These are phyloP conservation scores for Eriosoma lanigerum DNA, from an alignment of 1,140 invertebrate genomes.

Conservation along the genomic window DNA sequence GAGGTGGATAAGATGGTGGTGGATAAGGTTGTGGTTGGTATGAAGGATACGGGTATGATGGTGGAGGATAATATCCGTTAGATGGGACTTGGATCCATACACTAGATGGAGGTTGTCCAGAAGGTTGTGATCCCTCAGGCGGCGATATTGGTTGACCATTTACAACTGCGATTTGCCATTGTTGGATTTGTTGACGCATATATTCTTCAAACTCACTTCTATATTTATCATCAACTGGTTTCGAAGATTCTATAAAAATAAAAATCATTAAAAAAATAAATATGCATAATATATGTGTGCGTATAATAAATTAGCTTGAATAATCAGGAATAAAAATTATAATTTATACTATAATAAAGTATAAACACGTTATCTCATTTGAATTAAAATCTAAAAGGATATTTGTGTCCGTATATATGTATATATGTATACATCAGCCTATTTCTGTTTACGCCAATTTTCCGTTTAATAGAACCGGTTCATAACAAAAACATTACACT, in stretches of 20 bases:
- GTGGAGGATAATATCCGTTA: conserved; percentile 53
- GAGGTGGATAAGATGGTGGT: conserved; percentile 48
- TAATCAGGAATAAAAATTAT: background rate
- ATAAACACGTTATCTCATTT: conserved; percentile 14
- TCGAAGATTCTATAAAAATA: conserved; percentile 28
- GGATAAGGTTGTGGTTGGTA: conserved; percentile 49
- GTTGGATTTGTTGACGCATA: conserved; percentile 55
- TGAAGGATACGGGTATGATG: conserved; percentile 51
- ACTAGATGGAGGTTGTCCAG: conserved; percentile 57
- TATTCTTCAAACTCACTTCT: conserved; percentile 45
- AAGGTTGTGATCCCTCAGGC: conserved; percentile 49
- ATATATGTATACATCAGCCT: background rate
- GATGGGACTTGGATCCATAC: conserved; percentile 57
- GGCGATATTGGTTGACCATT: conserved; percentile 51
- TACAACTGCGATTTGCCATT: conserved; percentile 56
- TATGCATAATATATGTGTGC: background rate
- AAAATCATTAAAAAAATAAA: background rate
- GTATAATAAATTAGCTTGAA: background rate
- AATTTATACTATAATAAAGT: background rate
- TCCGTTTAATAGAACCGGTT: background rate
- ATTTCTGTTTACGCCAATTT: conserved; percentile 22
- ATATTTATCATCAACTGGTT: conserved; percentile 23
- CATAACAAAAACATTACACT: background rate
- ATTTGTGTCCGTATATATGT: background rate
- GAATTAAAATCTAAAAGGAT: conserved; percentile 12